phyloP scores from a whole-genome alignment of 2,888 invertebrate genomes.

The Fragum sueziense region DNA sequence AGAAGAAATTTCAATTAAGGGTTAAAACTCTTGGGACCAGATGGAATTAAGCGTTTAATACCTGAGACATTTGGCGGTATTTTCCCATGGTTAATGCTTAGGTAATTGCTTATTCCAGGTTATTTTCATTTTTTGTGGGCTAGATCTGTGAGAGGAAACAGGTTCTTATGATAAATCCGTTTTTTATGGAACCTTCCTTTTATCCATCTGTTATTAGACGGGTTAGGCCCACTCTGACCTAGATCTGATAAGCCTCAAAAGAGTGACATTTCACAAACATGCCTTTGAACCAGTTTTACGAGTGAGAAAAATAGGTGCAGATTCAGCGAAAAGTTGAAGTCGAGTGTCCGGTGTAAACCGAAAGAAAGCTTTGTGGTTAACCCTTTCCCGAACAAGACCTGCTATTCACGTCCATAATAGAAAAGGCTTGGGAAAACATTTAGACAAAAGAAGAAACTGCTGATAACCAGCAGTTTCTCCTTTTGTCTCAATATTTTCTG shows the following conservation, averaged over 20 bases:
- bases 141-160: conserved; percentile 9
- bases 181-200: conserved; percentile 14
- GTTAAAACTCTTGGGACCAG: background rate
- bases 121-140: conserved; percentile 8
- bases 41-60: conserved; percentile 10
- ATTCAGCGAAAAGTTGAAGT: no score
- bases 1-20: background rate
- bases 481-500: no score
- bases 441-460: no score
- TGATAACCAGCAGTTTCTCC: no score
- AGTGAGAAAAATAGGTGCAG: no score
- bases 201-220: background rate
- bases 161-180: conserved; percentile 19
- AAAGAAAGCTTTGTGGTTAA: no score
- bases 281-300: background rate
- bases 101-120: conserved; percentile 25
- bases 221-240: background rate
- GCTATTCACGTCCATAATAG: no score
- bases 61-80: conserved; percentile 4
- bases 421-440: no score
- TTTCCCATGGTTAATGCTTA: conserved; percentile 23
- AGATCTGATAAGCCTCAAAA: background rate
- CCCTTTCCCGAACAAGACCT: no score
- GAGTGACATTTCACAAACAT: background rate
- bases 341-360: no score